A percentile compares a stretch with the other conserved stretches of the same genome.
These are phyloP conservation scores for Idaea straminata DNA, from an alignment of 2,888 invertebrate genomes.

Conservation along the genomic window DNA sequence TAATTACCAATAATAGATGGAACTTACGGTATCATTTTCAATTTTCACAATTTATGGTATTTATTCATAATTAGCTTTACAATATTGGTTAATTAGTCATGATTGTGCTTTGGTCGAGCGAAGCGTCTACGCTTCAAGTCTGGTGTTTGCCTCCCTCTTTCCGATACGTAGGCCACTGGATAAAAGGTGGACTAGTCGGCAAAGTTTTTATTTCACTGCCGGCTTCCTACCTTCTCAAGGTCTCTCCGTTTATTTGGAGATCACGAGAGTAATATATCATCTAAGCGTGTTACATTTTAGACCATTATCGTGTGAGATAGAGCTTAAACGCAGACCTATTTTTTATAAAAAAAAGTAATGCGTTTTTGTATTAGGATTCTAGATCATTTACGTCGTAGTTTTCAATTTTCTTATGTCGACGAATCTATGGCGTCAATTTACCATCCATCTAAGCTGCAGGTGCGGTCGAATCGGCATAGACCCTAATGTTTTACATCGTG, in stretches of 20 bases:
- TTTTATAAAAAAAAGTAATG: too few species aligned
- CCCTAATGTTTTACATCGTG: conserved; percentile 31
- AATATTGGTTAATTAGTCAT: not conserved
- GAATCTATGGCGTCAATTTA: not conserved
- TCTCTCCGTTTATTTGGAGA: too few species aligned
- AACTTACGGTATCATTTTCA: not conserved
- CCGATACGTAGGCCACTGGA: too few species aligned
- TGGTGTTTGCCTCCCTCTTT: too few species aligned
- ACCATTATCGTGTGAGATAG: too few species aligned
- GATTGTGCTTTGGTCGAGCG: not conserved
- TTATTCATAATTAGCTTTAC: not conserved
- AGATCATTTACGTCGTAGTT: not conserved
- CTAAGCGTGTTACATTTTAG: too few species aligned
- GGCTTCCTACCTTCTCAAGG: too few species aligned
- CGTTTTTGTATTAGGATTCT: not conserved
- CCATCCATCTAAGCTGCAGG: not conserved
- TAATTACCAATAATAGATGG: too few species aligned
- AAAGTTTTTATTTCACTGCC: too few species aligned
- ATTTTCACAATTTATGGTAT: not conserved
- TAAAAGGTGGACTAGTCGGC: too few species aligned
- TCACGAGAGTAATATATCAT: too few species aligned
- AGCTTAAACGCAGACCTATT: too few species aligned
- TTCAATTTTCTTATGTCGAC: not conserved
- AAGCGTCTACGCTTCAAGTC: not conserved
- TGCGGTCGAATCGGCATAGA: not conserved